phyloP scores from a whole-genome alignment of 2,797 vertebrate genomes.

The Sciaenops ocellatus region DNA sequence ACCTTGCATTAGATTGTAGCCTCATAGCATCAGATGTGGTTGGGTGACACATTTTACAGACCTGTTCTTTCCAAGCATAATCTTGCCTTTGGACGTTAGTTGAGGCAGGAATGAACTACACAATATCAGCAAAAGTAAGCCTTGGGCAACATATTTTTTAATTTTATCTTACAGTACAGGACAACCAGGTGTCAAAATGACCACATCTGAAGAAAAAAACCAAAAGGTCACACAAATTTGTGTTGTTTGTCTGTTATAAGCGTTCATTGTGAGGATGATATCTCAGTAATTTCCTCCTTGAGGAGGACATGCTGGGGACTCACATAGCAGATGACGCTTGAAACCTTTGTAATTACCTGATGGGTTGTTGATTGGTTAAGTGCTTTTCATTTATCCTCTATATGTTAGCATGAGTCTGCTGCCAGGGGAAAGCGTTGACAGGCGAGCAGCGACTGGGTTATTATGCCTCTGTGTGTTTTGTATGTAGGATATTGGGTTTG shows the following conservation, averaged over 20 bases:
- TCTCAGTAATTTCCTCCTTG: slow-evolving; percentile 23
- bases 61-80: not conserved
- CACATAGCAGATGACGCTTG: slow-evolving; percentile 52
- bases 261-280: not conserved
- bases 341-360: slow-evolving; percentile 75
- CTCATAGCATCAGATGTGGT: not conserved
- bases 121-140: not conserved
- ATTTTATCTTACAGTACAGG: not conserved
- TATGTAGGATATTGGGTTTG: slow-evolving; percentile 73
- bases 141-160: rapidly evolving
- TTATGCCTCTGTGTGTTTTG: slow-evolving; percentile 73
- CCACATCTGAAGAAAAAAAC: not conserved
- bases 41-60: not conserved
- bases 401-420: slow-evolving; percentile 71
- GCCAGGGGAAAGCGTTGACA: slow-evolving; percentile 70
- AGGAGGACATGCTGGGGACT: slow-evolving; percentile 16
- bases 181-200: not conserved
- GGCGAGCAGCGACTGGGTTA: slow-evolving; percentile 58
- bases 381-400: slow-evolving; percentile 76
- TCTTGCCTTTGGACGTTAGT: not conserved
- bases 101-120: not conserved
- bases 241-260: not conserved
- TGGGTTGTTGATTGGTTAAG: slow-evolving; percentile 78
- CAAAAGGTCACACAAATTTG: no score
- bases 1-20: not conserved